A percentile compares a stretch with the other conserved stretches of the same genome.
Conservation (phyloP, 1,140 invertebrate genomes). For the Stegodyphus mimosarum region DNA sequence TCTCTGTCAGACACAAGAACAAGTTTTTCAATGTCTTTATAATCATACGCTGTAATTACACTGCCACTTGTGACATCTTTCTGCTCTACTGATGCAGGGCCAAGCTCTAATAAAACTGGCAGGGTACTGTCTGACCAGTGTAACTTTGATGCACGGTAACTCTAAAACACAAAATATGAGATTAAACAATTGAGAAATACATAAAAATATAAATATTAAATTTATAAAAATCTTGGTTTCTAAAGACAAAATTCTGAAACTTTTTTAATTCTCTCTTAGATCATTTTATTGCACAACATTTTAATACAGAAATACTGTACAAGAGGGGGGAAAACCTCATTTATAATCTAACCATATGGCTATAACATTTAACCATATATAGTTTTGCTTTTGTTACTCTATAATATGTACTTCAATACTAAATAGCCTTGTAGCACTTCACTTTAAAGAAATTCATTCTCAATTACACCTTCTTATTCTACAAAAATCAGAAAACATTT, state of each 20-base stretch:
- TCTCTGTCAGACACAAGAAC: slow-evolving; percentile 72
- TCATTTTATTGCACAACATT: background rate
- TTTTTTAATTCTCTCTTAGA: background rate
- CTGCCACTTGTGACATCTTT: slow-evolving; percentile 76
- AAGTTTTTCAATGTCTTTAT: slow-evolving; percentile 89
- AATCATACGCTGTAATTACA: slow-evolving; percentile 87
- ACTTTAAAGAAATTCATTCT: no score
- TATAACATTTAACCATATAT: no score
- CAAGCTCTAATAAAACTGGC: slow-evolving; percentile 89
- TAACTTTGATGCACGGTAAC: slow-evolving; percentile 91
- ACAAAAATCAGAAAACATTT: no score
- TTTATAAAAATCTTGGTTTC: background rate
- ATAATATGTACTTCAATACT: no score
- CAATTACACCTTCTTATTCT: no score
- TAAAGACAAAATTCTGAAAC: background rate
- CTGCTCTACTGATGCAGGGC: slow-evolving; percentile 89
- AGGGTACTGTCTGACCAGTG: slow-evolving; percentile 94
- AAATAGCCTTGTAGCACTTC: no score
- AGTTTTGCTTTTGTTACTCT: no score
- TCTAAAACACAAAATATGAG: slow-evolving; percentile 64
- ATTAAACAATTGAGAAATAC: no score
- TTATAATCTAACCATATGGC: no score
- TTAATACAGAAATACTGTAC: no score
- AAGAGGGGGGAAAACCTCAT: no score
- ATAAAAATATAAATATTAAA: background rate